These are phyloP conservation scores for Microtus ochrogaster DNA, from an alignment of 2,113 vertebrate species.

Conservation along the genomic window DNA sequence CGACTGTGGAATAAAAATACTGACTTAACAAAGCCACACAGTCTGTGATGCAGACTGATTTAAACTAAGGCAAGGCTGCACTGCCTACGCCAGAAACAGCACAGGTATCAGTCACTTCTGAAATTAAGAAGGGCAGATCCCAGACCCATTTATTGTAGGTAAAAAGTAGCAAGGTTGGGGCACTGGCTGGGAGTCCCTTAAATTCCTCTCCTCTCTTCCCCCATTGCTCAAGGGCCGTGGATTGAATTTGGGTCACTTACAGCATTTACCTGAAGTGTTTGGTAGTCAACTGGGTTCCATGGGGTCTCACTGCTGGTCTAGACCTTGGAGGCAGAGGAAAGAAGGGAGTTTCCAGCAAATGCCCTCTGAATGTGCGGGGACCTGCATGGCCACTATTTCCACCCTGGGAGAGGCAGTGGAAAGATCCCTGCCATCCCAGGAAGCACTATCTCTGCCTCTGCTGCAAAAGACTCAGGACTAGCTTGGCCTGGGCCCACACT, in stretches of 20 bases:
- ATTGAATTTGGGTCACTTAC: constrained; percentile 56
- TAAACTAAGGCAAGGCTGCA: background rate
- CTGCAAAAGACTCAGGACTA: background rate
- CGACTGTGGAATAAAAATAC: constrained; percentile 1
- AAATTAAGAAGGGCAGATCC: constrained; percentile 49
- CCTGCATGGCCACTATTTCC: background rate
- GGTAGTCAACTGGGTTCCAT: constrained; percentile 51
- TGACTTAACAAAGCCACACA: constrained; percentile 20
- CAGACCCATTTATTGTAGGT: background rate
- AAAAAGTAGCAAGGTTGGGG: constrained; percentile 58
- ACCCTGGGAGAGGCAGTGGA: background rate
- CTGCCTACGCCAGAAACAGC: background rate
- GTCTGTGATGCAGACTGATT: constrained; percentile 19
- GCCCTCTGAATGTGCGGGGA: background rate
- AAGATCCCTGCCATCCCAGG: background rate
- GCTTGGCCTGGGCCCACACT: background rate
- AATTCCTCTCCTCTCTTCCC: constrained; percentile 34
- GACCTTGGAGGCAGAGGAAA: background rate
- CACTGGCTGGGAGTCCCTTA: constrained; percentile 33
- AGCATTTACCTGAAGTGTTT: constrained; percentile 70
- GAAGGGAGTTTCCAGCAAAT: background rate
- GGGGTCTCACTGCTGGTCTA: constrained; percentile 39
- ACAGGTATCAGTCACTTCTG: constrained; percentile 48
- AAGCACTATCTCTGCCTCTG: background rate
- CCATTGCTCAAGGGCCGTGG: constrained; percentile 58